Evolutionary conservation across 2,888 invertebrate genomes (phyloP), one percentile per base, ranked within the genome.

Genomic region (Drosophila mercatorum): DNA sequence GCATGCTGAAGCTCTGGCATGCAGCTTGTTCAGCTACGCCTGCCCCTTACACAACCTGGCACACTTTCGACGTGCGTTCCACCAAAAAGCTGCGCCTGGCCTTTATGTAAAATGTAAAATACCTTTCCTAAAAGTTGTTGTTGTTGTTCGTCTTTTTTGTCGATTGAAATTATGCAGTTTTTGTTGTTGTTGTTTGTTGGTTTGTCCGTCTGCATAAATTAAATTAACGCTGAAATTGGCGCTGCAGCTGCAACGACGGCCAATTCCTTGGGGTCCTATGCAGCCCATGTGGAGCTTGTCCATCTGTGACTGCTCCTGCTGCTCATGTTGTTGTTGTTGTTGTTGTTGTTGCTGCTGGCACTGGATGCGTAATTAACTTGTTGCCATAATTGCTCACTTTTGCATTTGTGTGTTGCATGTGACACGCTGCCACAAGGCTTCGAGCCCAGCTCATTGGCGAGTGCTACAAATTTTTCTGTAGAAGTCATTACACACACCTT

Each of bases 351-450:
- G 62, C 8, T 12, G 38, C 26, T 40, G 62, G 38, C 36, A 49
- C 31, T 66, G 49, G 58, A 31, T 68, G 52, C 80, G 83, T 89
- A 90, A 84, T 88, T 88, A 90, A 90, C 89, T 90, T 90, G 89
- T 90, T 90, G 82, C 83, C 81, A 90, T 90, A 90, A 90, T 90
- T 90, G 90, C 81, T 87, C 76, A 85, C 85, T 88, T 80, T 86
- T 83, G 82, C 80, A 81, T 74, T 72, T 76, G 65, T 77, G 46
- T 68, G 80, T 84, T 75, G 82, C 82, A 83, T 83, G 83, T 80
- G 72, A 69, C 80, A 80, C 81, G 75, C 81, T 72, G 81, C 67
- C 41, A 28, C 68, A 51, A 40, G 43, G 34, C 28, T 11, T 10
- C 43, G 26, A 49, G 36, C 56, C 47, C 34, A 59, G 67, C 52